These are phyloP conservation scores for Isoperla grammatica DNA, from an alignment of 2,888 invertebrate genomes.

Conservation along the genomic window DNA sequence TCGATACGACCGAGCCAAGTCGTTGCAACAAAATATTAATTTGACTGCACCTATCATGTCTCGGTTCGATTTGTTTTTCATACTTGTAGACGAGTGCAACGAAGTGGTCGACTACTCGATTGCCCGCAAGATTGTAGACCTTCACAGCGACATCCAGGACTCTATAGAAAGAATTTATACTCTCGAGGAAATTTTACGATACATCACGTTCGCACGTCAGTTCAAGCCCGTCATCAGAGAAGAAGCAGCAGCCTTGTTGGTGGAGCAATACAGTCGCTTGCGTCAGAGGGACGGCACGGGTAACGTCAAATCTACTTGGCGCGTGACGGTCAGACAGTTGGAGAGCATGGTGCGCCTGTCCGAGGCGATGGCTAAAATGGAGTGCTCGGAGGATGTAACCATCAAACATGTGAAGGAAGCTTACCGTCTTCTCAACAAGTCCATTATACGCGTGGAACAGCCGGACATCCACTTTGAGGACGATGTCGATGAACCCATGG, in stretches of 20 bases:
- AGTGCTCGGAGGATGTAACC: slow-evolving; percentile 83
- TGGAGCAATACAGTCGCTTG: slow-evolving; percentile 82
- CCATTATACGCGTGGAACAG: slow-evolving; percentile 95
- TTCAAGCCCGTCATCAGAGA: slow-evolving; percentile 85
- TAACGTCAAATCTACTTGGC: slow-evolving; percentile 73
- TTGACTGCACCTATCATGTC: slow-evolving; percentile 98
- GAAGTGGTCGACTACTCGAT: slow-evolving; percentile 96
- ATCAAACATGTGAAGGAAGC: slow-evolving; percentile 89
- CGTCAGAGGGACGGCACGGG: slow-evolving; percentile 75
- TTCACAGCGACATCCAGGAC: slow-evolving; percentile 82
- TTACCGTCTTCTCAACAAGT: slow-evolving; percentile 85
- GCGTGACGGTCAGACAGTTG: slow-evolving; percentile 94
- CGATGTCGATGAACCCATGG: slow-evolving; percentile 46
- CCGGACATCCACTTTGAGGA: slow-evolving; percentile 86
- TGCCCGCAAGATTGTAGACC: slow-evolving; percentile 89
- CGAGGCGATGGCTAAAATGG: slow-evolving; percentile 94
- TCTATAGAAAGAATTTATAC: slow-evolving; percentile 75
- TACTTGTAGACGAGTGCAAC: slow-evolving; percentile 94
- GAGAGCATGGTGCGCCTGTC: slow-evolving; percentile 94
- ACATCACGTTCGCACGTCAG: slow-evolving; percentile 93
- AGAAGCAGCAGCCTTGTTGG: slow-evolving; percentile 77
- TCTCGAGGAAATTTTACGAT: slow-evolving; percentile 84
- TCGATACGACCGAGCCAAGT: slow-evolving; percentile 89
- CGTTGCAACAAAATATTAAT: slow-evolving; percentile 89
- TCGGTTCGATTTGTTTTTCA: slow-evolving; percentile 96